Percentiles rank a stretch among this genome's conserved stretches.
These are phyloP conservation scores for Helicorthomorpha holstii DNA, from an alignment of 1,140 invertebrate species.

Conservation along the genomic window DNA sequence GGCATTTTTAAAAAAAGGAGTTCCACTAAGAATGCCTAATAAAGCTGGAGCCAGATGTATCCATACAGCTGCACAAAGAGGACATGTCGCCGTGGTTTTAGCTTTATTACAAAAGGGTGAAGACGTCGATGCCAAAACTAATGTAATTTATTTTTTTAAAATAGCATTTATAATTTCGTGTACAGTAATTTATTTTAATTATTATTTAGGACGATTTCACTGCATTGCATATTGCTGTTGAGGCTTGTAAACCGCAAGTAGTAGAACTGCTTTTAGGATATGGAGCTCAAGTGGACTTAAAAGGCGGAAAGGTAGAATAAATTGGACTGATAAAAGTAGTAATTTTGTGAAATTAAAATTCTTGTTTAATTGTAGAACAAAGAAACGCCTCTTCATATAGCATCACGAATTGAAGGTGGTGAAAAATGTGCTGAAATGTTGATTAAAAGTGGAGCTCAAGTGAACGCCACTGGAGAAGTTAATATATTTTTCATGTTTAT, in stretches of 20 bases:
- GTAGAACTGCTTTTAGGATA: constrained; percentile 92
- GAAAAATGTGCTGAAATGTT: constrained; percentile 94
- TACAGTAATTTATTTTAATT: not conserved
- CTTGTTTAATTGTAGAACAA: constrained; percentile 41
- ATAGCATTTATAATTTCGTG: not conserved
- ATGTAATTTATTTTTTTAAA: constrained; percentile 39
- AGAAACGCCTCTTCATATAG: constrained; percentile 91
- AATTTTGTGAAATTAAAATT: not conserved
- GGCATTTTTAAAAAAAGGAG: constrained; percentile 94
- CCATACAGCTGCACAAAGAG: constrained; percentile 77
- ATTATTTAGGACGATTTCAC: constrained; percentile 79
- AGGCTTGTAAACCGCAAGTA: constrained; percentile 83
- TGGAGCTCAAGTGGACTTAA: constrained; percentile 89
- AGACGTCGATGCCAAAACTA: constrained; percentile 83
- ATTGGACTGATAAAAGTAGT: no score
- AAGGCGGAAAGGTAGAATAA: constrained; percentile 40
- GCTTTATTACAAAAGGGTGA: constrained; percentile 89
- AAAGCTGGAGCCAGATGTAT: constrained; percentile 84
- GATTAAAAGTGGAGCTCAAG: constrained; percentile 88
- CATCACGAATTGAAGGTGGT: constrained; percentile 76
- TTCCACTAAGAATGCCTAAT: constrained; percentile 99
- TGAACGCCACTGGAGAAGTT: constrained; percentile 47
- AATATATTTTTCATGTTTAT: not conserved
- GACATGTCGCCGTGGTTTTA: constrained; percentile 93
- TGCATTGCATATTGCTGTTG: constrained; percentile 95